Percentiles rank a stretch among this genome's conserved stretches.
These are phyloP conservation scores for Phlogophora meticulosa DNA, from an alignment of 2,888 invertebrate species.

Conservation along the genomic window DNA sequence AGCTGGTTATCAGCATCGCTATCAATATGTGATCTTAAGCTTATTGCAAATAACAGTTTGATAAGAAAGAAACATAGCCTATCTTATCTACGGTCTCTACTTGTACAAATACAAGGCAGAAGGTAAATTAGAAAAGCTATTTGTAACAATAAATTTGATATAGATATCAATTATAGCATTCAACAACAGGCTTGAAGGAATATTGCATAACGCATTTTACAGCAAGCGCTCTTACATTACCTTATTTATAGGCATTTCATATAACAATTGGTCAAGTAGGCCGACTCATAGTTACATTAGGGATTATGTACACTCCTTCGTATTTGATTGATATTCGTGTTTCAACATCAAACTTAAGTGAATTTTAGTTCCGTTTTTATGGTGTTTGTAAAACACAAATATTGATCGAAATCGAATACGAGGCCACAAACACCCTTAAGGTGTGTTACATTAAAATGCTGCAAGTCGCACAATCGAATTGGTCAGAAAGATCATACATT, in stretches of 20 bases:
- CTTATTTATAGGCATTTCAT: slow-evolving; percentile 14
- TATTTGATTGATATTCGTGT: too few relatives aligned
- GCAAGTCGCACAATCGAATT: neutral
- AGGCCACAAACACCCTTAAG: neutral
- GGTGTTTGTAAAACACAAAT: too few relatives aligned
- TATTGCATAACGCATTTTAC: slow-evolving; percentile 16
- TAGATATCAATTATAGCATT: slow-evolving; percentile 33
- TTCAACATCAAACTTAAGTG: too few relatives aligned
- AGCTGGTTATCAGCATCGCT: slow-evolving; percentile 81
- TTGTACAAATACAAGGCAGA: slow-evolving; percentile 72
- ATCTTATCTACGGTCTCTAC: slow-evolving; percentile 84
- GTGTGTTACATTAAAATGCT: slow-evolving; percentile 11
- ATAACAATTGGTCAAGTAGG: slow-evolving; percentile 2
- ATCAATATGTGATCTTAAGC: slow-evolving; percentile 88
- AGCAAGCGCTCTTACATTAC: slow-evolving; percentile 6
- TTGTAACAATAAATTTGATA: slow-evolving; percentile 49
- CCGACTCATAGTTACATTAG: neutral
- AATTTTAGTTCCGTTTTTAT: too few relatives aligned
- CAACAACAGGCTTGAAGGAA: slow-evolving; percentile 11
- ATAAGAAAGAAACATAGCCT: slow-evolving; percentile 84
- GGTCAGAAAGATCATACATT: neutral
- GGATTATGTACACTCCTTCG: too few relatives aligned
- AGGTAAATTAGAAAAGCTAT: slow-evolving; percentile 59
- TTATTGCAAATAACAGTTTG: slow-evolving; percentile 86
- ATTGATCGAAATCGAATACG: too few relatives aligned